Evolutionary conservation across 2,113 vertebrate species (phyloP).

Genomic region (Pomatostomus ruficeps): DNA sequence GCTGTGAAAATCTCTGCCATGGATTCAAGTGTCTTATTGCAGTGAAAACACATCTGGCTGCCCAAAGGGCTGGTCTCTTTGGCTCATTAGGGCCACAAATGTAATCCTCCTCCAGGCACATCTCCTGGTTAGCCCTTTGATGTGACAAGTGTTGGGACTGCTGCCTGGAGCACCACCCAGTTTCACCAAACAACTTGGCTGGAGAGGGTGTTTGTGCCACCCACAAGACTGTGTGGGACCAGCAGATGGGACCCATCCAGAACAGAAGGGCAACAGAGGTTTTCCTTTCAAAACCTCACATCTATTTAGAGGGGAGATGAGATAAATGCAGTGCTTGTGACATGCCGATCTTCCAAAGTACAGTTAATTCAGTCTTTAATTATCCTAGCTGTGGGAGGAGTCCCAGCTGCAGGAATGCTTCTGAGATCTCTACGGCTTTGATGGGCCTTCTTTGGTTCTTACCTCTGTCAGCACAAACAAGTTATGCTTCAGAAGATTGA

Average conservation of each 20-base stretch:
- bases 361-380: background rate
- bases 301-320: rapidly evolving
- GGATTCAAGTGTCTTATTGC: background rate
- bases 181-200: background rate
- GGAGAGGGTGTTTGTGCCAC: background rate
- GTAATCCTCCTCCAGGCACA: background rate
- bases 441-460: background rate
- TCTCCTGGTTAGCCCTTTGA: background rate
- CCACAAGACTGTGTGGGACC: background rate
- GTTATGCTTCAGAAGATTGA: background rate
- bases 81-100: background rate
- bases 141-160: background rate
- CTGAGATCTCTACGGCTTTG: background rate
- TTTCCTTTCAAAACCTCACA: background rate
- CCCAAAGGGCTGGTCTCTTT: background rate
- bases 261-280: background rate
- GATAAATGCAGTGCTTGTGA: background rate
- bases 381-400: background rate
- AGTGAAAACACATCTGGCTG: background rate
- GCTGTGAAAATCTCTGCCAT: background rate
- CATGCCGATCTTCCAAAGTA: background rate
- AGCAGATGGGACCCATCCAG: background rate
- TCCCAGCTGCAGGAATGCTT: background rate
- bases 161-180: background rate
- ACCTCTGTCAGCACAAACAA: background rate